phyloP scores from a whole-genome alignment of 1,140 invertebrate species.

The Sminthurinus signatus region DNA sequence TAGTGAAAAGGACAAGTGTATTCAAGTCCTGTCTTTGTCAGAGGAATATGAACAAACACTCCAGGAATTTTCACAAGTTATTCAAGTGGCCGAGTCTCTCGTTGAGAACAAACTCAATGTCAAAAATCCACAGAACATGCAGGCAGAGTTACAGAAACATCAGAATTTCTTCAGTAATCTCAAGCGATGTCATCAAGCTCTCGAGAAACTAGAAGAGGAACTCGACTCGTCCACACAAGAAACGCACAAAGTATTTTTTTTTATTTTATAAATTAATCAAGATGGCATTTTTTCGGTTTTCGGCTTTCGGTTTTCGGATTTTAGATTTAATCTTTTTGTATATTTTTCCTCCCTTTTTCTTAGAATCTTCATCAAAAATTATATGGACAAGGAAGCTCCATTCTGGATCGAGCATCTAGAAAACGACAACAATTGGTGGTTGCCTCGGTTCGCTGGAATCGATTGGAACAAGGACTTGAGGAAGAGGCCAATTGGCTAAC shows the following conservation, averaged over 20 bases:
- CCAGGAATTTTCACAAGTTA: constrained; percentile 75
- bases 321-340: background rate
- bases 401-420: constrained; percentile 69
- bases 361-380: constrained; percentile 62
- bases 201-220: constrained; percentile 76
- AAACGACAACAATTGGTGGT: constrained; percentile 71
- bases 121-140: constrained; percentile 63
- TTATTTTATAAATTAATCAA: background rate
- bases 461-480: constrained; percentile 67
- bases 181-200: constrained; percentile 68
- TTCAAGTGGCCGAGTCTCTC: constrained; percentile 68
- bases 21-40: constrained; percentile 63
- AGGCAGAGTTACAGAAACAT: constrained; percentile 81
- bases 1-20: constrained; percentile 61
- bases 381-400: constrained; percentile 61
- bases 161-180: constrained; percentile 80
- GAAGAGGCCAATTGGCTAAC: constrained; percentile 74
- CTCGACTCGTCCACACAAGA: constrained; percentile 68
- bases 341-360: constrained; percentile 1
- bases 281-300: background rate
- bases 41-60: constrained; percentile 81
- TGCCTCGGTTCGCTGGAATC: constrained; percentile 67
- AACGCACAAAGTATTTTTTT: constrained; percentile 59
- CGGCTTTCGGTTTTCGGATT: background rate
- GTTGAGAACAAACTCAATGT: constrained; percentile 67